Evolutionary conservation across 2,113 vertebrate species (phyloP).

Genomic region (Orcinus orca): DNA sequence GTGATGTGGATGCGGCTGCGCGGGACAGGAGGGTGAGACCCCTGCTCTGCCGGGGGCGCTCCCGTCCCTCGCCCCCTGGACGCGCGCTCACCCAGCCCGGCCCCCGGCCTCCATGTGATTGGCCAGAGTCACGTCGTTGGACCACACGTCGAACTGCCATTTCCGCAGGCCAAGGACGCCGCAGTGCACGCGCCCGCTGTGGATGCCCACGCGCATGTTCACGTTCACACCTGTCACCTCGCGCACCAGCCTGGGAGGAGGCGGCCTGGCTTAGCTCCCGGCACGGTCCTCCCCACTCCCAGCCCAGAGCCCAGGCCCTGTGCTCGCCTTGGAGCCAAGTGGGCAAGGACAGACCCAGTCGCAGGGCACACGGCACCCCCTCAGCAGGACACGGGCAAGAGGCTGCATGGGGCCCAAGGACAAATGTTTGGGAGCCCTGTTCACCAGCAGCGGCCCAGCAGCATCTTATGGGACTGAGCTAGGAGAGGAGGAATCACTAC

Average conservation of each 20-base stretch:
- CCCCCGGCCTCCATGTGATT: conserved; percentile 98
- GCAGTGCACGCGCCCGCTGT: conserved; percentile 96
- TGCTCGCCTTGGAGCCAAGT: neutral
- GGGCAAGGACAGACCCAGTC: neutral
- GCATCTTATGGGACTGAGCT: neutral
- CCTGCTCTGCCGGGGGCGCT: fast-evolving
- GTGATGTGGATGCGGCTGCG: conserved; percentile 96
- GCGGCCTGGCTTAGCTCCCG: neutral
- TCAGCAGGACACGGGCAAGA: neutral
- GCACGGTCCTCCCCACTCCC: neutral
- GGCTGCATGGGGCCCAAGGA: neutral
- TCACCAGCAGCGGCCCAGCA: neutral
- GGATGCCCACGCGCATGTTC: conserved; percentile 98
- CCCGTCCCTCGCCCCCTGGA: neutral
- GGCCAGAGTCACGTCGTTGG: conserved; percentile 95
- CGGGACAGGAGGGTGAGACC: neutral
- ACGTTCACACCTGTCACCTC: conserved; percentile 97
- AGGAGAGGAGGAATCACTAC: neutral
- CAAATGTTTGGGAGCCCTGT: neutral
- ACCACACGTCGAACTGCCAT: conserved; percentile 99
- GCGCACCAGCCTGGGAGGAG: conserved; percentile 88
- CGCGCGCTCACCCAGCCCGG: conserved; percentile 91
- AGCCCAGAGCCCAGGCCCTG: neutral
- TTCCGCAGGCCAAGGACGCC: conserved; percentile 96
- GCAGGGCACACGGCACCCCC: neutral